phyloP scores from a whole-genome alignment of 1,140 invertebrate genomes.

The Popillia japonica region DNA sequence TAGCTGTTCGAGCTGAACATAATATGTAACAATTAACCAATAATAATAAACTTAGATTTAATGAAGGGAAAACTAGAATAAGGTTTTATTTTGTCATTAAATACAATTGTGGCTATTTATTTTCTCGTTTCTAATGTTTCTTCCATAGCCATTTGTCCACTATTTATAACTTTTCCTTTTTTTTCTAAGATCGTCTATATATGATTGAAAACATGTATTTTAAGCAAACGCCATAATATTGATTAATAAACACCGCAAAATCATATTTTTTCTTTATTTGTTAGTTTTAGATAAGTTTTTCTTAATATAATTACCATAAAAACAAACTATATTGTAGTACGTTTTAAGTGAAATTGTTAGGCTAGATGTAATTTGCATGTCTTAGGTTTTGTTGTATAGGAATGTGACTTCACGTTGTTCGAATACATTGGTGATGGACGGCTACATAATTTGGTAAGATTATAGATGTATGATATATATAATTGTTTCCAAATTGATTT shows the following conservation, averaged over 20 bases:
- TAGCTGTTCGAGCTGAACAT: constrained; percentile 14
- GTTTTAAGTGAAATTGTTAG: constrained; percentile 23
- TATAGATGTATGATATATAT: not conserved
- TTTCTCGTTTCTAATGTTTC: constrained; percentile 28
- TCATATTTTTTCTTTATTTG: constrained; percentile 36
- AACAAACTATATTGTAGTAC: constrained; percentile 18
- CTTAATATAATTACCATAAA: not conserved
- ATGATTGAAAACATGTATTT: constrained; percentile 34
- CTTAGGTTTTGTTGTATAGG: constrained; percentile 38
- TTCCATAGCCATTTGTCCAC: constrained; percentile 32
- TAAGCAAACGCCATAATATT: constrained; percentile 34
- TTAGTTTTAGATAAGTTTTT: constrained; percentile 32
- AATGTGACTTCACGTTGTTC: constrained; percentile 35
- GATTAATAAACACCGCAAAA: constrained; percentile 22
- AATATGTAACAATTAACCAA: constrained; percentile 14
- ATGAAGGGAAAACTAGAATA: constrained; percentile 34
- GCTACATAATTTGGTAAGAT: constrained; percentile 33
- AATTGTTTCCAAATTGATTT: constrained; percentile 19
- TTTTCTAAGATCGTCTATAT: constrained; percentile 31
- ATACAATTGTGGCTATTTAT: constrained; percentile 34
- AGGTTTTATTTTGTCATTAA: constrained; percentile 35
- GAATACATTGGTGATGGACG: constrained; percentile 33
- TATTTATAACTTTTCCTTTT: constrained; percentile 36
- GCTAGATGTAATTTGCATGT: constrained; percentile 36
- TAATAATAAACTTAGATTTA: constrained; percentile 17